Conservation (phyloP, 2,113 vertebrate species). For the Anguilla japonica region DNA sequence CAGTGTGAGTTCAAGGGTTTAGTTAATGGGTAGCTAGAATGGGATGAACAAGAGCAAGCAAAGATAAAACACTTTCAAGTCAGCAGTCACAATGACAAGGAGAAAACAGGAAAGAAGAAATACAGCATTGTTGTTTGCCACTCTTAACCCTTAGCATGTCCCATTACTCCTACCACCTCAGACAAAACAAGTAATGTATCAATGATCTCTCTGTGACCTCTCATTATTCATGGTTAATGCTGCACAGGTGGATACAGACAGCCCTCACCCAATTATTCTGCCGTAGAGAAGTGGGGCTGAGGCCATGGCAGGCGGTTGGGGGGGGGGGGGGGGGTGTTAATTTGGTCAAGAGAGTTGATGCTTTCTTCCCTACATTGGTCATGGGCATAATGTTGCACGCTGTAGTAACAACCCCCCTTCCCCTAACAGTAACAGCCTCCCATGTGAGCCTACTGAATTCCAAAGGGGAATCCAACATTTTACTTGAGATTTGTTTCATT, state of each 20-base stretch:
- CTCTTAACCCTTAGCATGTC: not conserved
- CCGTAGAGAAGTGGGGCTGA: conserved; percentile 55
- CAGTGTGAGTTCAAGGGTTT: not conserved
- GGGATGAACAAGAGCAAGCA: not conserved
- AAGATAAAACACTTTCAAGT: not conserved
- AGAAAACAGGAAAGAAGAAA: not conserved
- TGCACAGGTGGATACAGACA: conserved; percentile 75
- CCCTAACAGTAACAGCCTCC: not conserved
- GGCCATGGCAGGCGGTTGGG: not conserved
- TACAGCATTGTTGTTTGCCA: not conserved
- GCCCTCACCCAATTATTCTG: conserved; percentile 70
- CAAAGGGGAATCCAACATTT: not conserved
- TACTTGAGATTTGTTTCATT: not conserved
- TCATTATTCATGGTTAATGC: conserved; percentile 2
- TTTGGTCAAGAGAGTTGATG: not conserved
- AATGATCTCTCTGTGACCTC: not conserved
- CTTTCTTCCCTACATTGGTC: not conserved
- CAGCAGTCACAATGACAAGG: not conserved
- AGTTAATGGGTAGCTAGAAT: not conserved
- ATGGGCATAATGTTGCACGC: too few relatives aligned
- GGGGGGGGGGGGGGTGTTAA: not conserved
- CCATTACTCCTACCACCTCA: too few relatives aligned
- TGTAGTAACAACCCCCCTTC: not conserved
- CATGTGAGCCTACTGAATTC: not conserved
- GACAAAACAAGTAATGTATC: not conserved